These are phyloP conservation scores for Sinocyclocheilus rhinocerous DNA, from an alignment of 2,113 vertebrate species.

Conservation along the genomic window DNA sequence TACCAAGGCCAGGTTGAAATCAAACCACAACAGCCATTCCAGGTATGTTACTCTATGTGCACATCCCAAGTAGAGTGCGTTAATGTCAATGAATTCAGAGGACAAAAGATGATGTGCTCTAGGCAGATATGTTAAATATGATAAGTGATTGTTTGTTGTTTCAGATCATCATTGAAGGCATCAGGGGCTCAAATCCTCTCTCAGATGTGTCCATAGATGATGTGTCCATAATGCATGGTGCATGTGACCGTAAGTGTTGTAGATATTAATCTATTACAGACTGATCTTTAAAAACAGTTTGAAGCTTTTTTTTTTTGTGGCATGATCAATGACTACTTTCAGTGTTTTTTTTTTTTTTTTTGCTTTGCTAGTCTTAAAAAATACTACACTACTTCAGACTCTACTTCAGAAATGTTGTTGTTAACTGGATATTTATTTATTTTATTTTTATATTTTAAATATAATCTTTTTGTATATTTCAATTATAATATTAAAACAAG, in stretches of 20 bases:
- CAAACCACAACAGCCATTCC: constrained; percentile 59
- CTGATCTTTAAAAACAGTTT: background rate
- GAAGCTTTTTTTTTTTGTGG: background rate
- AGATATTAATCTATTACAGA: constrained; percentile 2
- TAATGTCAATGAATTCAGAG: background rate
- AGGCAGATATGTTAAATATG: background rate
- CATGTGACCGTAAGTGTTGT: constrained; percentile 39
- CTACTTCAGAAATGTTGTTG: background rate
- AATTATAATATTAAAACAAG: background rate
- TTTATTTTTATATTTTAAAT: background rate
- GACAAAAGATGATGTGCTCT: background rate
- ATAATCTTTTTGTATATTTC: background rate
- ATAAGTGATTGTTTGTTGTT: constrained; percentile 27
- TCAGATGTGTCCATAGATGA: constrained; percentile 77
- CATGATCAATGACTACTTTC: background rate
- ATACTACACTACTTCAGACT: background rate
- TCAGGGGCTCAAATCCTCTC: constrained; percentile 66
- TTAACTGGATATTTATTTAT: background rate
- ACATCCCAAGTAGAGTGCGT: background rate
- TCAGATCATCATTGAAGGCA: constrained; percentile 75
- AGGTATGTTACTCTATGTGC: constrained; percentile 62
- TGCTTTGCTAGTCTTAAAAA: background rate
- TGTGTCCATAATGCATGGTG: constrained; percentile 45
- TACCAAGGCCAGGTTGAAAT: constrained; percentile 63
- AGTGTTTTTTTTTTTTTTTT: background rate